A percentile compares a stretch with the other conserved stretches of the same genome.
Conservation (phyloP, 2,797 vertebrate genomes). For the Bradypus variegatus region DNA sequence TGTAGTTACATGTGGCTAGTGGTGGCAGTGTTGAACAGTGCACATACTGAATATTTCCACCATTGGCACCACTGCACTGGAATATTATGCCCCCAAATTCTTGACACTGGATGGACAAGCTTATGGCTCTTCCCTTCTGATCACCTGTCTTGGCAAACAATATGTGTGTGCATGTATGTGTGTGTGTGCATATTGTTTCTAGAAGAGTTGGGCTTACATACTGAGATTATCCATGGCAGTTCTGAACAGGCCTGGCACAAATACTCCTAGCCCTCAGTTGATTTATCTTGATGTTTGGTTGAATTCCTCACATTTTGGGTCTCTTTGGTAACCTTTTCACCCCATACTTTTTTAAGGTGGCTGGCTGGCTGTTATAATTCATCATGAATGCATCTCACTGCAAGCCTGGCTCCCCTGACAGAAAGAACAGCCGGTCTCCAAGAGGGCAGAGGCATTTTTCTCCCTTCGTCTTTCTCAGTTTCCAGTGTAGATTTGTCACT, state of each 20-base stretch:
- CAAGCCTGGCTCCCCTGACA: constrained; percentile 71
- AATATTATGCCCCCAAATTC: background rate
- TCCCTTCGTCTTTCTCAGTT: constrained; percentile 79
- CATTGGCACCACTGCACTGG: no score
- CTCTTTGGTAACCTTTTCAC: constrained; percentile 79
- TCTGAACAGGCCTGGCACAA: constrained; percentile 49
- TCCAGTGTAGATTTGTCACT: constrained; percentile 89
- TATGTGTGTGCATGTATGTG: background rate
- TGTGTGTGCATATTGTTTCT: constrained; percentile 39
- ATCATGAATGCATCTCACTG: constrained; percentile 76
- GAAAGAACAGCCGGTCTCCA: constrained; percentile 77
- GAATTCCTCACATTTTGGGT: constrained; percentile 79
- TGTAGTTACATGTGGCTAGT: background rate
- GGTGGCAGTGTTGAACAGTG: background rate
- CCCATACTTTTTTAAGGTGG: constrained; percentile 75
- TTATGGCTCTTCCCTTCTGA: background rate
- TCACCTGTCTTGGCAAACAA: constrained; percentile 28
- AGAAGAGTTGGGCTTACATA: constrained; percentile 53
- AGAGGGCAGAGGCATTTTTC: constrained; percentile 80
- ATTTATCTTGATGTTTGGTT: constrained; percentile 78
- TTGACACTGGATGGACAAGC: background rate
- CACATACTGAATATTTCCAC: background rate
- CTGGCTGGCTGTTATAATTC: constrained; percentile 79
- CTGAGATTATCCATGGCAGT: constrained; percentile 56
- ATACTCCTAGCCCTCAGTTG: constrained; percentile 65